phyloP scores from a whole-genome alignment of 35 echinoderm and acorn worm genomes.

The Ophioderma brevispina region DNA sequence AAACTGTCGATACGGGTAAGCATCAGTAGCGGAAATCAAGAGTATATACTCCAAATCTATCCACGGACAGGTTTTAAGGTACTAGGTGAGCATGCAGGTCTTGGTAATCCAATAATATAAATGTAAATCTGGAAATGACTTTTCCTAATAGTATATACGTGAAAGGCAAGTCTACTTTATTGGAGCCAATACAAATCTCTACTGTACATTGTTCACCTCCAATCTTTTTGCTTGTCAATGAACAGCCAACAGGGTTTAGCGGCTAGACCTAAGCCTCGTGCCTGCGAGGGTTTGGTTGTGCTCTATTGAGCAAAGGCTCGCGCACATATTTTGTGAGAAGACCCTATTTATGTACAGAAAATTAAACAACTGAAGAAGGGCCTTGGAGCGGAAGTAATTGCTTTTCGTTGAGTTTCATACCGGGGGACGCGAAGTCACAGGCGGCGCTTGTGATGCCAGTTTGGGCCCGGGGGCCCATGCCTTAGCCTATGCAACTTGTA shows the following conservation, averaged over 20 bases:
- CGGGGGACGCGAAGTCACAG: slow-evolving; percentile 7
- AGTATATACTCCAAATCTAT: too few species aligned
- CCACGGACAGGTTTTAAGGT: background rate
- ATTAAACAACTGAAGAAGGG: slow-evolving; percentile 61
- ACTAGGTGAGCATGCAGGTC: background rate
- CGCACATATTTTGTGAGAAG: slow-evolving; percentile 55
- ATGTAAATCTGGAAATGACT: slow-evolving; percentile 11
- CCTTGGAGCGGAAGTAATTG: slow-evolving; percentile 54
- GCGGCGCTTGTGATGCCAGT: background rate
- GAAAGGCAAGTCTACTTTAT: background rate
- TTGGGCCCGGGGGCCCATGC: background rate
- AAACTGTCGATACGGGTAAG: too few species aligned
- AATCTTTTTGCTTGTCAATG: slow-evolving; percentile 14
- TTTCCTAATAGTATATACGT: slow-evolving; percentile 8
- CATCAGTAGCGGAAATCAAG: too few species aligned
- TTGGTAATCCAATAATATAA: slow-evolving; percentile 1
- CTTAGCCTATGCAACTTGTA: background rate
- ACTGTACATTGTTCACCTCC: background rate
- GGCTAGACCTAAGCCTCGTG: slow-evolving; percentile 51
- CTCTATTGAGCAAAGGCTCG: slow-evolving; percentile 57
- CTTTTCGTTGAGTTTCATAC: slow-evolving; percentile 48
- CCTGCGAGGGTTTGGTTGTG: slow-evolving; percentile 38
- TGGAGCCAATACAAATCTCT: background rate
- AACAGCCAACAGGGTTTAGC: slow-evolving; percentile 43
- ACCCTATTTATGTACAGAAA: slow-evolving; percentile 57